Conservation (phyloP, 2,888 invertebrate genomes). For the Lottia scabra region DNA sequence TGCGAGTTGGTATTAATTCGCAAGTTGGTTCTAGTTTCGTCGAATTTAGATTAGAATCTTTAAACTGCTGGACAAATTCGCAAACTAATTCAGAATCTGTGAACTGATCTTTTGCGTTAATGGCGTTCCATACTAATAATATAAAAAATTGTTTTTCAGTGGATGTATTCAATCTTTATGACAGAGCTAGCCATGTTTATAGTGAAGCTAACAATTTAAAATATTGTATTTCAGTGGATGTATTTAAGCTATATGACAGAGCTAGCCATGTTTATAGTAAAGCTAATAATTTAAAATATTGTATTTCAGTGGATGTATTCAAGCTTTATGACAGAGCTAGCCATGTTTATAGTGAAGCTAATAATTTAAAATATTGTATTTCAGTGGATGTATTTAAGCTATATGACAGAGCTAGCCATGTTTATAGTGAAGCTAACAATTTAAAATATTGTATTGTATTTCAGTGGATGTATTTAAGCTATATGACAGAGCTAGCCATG, state of each 20-base stretch:
- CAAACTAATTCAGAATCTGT: no score
- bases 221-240: conserved; percentile 68
- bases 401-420: conserved; percentile 88
- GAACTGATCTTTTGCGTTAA: no score
- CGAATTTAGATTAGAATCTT: no score
- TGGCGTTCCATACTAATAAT: no score
- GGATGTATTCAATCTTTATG: conserved; percentile 71
- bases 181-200: conserved; percentile 77
- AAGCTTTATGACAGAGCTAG: conserved; percentile 87
- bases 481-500: neutral
- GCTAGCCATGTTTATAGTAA: conserved; percentile 88
- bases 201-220: conserved; percentile 45
- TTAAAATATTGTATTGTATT: conserved; percentile 76
- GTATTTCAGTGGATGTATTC: conserved; percentile 70
- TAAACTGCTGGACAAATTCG: no score
- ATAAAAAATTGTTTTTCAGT: no score
- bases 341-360: conserved; percentile 87
- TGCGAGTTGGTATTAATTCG: no score
- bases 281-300: conserved; percentile 72
- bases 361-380: conserved; percentile 42
- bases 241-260: conserved; percentile 82
- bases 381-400: conserved; percentile 76
- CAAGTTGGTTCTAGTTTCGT: no score
- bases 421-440: conserved; percentile 84
- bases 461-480: neutral